These are phyloP conservation scores for Agapostemon virescens DNA, from an alignment of 2,888 invertebrate genomes.

Conservation along the genomic window DNA sequence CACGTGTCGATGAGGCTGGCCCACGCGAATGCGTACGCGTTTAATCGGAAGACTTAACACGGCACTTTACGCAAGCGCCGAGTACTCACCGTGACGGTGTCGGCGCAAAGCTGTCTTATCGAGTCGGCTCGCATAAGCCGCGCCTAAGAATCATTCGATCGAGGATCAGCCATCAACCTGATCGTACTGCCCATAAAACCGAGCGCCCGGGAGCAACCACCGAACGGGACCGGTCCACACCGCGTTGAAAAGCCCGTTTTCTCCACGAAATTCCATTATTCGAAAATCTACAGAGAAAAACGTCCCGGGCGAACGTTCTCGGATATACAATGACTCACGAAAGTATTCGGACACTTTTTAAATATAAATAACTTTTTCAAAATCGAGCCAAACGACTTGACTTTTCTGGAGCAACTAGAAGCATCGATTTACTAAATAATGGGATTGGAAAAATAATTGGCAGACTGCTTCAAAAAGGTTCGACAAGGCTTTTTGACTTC, in stretches of 20 bases:
- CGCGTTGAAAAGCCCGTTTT: background rate
- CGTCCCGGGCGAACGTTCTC: background rate
- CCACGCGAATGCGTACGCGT: constrained; percentile 34
- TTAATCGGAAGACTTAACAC: constrained; percentile 50
- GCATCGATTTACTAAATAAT: too few relatives aligned
- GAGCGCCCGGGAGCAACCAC: constrained; percentile 21
- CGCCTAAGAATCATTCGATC: constrained; percentile 65
- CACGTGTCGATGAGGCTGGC: constrained; percentile 53
- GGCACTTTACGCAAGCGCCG: constrained; percentile 61
- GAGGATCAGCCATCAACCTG: constrained; percentile 58
- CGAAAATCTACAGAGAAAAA: too few relatives aligned
- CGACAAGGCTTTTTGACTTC: too few relatives aligned
- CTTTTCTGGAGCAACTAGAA: too few relatives aligned
- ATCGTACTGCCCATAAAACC: constrained; percentile 60
- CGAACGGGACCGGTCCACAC: constrained; percentile 33
- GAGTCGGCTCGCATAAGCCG: constrained; percentile 46
- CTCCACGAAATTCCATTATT: background rate
- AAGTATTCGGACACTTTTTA: too few relatives aligned
- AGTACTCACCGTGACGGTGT: constrained; percentile 39
- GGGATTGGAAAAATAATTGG: too few relatives aligned
- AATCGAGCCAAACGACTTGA: too few relatives aligned
- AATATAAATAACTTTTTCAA: too few relatives aligned
- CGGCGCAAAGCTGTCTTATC: constrained; percentile 62
- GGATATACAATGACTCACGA: too few relatives aligned
- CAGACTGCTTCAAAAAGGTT: too few relatives aligned